Percentiles rank a stretch among this genome's conserved stretches.
phyloP scores from a whole-genome alignment of 2,888 invertebrate species.

The Axea sp. region DNA sequence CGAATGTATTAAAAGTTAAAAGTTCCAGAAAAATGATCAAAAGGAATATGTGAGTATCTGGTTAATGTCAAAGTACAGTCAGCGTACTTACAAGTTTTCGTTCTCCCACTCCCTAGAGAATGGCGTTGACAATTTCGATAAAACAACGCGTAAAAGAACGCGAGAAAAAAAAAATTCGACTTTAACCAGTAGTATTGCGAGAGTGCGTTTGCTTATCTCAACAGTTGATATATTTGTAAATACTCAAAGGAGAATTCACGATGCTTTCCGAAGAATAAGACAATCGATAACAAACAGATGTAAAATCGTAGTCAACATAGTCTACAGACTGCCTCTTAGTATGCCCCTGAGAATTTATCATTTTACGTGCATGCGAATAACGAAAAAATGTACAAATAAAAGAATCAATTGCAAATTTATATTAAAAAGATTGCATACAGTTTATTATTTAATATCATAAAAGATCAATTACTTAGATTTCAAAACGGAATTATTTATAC shows the following conservation, averaged over 20 bases:
- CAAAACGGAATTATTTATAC: no score
- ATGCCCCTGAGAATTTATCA: constrained; percentile 49
- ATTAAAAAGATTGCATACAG: no score
- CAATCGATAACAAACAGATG: constrained; percentile 60
- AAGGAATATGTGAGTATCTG: no score
- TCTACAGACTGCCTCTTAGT: constrained; percentile 19
- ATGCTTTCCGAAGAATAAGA: constrained; percentile 28
- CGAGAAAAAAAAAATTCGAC: constrained; percentile 33
- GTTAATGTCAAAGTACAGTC: no score
- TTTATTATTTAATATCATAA: no score
- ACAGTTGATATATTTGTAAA: constrained; percentile 73
- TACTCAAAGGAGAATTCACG: constrained; percentile 65
- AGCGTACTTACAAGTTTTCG: no score
- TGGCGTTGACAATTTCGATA: constrained; percentile 66
- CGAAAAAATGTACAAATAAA: constrained; percentile 7
- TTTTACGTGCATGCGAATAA: constrained; percentile 5
- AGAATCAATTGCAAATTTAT: constrained; percentile 16
- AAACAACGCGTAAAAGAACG: constrained; percentile 62
- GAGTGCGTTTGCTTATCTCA: constrained; percentile 71
- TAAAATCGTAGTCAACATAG: constrained; percentile 45
- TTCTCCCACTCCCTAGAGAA: no score
- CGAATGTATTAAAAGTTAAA: no score
- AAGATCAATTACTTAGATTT: no score
- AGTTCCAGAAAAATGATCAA: no score
- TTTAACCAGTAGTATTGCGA: constrained; percentile 64